phyloP scores from a whole-genome alignment of 1,140 invertebrate species.

The Trypoxylus dichotomus region DNA sequence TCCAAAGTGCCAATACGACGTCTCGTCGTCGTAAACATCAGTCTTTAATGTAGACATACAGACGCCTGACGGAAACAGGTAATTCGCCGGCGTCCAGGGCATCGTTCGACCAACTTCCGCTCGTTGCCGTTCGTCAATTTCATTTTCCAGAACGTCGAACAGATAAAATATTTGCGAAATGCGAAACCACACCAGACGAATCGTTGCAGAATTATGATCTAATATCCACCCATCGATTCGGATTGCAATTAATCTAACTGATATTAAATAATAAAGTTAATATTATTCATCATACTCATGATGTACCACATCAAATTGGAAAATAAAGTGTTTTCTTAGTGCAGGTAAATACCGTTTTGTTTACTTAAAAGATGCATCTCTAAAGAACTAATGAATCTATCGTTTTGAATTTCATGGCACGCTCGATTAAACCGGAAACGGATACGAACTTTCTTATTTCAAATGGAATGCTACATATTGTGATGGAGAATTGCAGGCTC shows the following conservation, averaged over 20 bases:
- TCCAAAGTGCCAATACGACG: neutral
- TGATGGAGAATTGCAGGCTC: too few species aligned
- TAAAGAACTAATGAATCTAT: too few species aligned
- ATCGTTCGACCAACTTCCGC: neutral
- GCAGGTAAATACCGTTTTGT: too few species aligned
- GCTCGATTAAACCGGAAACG: too few species aligned
- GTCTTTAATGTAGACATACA: neutral
- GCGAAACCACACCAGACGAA: neutral
- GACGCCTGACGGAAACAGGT: neutral
- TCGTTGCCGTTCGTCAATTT: neutral
- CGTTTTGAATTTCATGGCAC: too few species aligned
- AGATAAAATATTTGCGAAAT: neutral
- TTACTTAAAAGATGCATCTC: too few species aligned
- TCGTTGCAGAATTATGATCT: neutral
- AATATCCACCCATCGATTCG: neutral
- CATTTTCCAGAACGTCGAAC: neutral
- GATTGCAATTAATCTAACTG: neutral
- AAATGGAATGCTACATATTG: too few species aligned
- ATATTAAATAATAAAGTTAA: too few species aligned
- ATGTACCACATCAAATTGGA: too few species aligned
- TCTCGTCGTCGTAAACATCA: neutral
- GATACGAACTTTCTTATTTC: too few species aligned
- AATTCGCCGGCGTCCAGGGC: neutral
- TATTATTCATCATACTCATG: too few species aligned
- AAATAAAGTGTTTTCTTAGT: too few species aligned